phyloP scores from a whole-genome alignment of 2,113 vertebrate species.

The Plecotus auritus region DNA sequence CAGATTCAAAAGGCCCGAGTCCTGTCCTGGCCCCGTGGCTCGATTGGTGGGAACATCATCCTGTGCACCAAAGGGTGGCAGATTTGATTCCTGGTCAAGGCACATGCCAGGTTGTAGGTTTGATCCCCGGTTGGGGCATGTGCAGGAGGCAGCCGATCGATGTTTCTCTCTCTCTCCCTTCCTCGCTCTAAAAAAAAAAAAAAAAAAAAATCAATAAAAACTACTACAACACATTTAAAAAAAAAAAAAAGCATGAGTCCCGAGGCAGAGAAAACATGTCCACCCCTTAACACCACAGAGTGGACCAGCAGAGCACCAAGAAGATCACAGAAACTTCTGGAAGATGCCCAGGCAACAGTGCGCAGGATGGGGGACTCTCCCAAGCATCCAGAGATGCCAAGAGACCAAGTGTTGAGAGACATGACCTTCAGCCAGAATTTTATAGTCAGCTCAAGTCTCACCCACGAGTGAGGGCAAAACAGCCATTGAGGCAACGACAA shows the following conservation, averaged over 20 bases:
- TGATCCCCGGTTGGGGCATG: too few species aligned
- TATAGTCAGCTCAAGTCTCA: accelerated
- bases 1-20: background rate
- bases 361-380: background rate
- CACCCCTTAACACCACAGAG: accelerated
- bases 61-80: too few species aligned
- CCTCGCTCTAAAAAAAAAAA: too few species aligned
- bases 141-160: too few species aligned
- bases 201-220: too few species aligned
- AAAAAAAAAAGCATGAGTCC: background rate
- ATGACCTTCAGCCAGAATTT: accelerated
- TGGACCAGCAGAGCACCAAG: background rate
- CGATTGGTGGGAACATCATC: too few species aligned
- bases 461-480: accelerated
- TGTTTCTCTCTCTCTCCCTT: too few species aligned
- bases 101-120: too few species aligned
- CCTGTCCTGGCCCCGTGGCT: too few species aligned
- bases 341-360: background rate
- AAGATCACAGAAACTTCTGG: too few species aligned
- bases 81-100: too few species aligned
- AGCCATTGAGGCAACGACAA: background rate
- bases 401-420: background rate
- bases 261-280: accelerated
- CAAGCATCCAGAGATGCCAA: accelerated
- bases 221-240: too few species aligned